These are phyloP conservation scores for Entelurus aequoreus DNA, from an alignment of 2,113 vertebrate species.

Conservation along the genomic window DNA sequence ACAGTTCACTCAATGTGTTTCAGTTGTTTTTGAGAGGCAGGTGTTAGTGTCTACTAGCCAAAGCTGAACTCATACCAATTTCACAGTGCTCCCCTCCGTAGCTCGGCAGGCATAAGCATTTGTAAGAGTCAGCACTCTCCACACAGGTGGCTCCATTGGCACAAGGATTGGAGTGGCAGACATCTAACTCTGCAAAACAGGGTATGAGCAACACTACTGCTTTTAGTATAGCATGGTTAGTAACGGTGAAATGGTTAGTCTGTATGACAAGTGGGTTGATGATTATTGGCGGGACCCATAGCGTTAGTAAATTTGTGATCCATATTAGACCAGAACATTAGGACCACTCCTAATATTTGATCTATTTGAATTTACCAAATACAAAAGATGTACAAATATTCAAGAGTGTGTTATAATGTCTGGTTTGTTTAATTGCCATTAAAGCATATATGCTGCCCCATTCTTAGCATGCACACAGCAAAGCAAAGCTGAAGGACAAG, in stretches of 20 bases:
- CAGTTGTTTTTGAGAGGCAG: slow-evolving; percentile 39
- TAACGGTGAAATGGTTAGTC: neutral
- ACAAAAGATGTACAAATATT: slow-evolving; percentile 7
- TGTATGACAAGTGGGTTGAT: neutral
- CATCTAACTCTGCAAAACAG: slow-evolving; percentile 96
- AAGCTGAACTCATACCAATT: slow-evolving; percentile 92
- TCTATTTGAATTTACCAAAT: neutral
- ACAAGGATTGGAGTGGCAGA: slow-evolving; percentile 93
- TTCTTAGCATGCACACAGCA: slow-evolving; percentile 53
- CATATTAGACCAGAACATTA: slow-evolving; percentile 14
- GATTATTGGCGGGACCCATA: slow-evolving; percentile 16
- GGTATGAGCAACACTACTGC: slow-evolving; percentile 54
- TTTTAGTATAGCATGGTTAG: slow-evolving; percentile 12
- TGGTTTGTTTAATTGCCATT: slow-evolving; percentile 17
- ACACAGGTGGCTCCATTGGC: slow-evolving; percentile 96
- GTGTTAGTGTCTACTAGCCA: slow-evolving; percentile 86
- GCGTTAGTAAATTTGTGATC: slow-evolving; percentile 47
- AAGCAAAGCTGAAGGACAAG: slow-evolving; percentile 49
- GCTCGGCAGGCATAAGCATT: slow-evolving; percentile 99
- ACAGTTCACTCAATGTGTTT: no score
- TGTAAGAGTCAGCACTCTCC: slow-evolving; percentile 88
- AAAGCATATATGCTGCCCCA: slow-evolving; percentile 16
- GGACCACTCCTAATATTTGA: neutral
- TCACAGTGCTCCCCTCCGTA: slow-evolving; percentile 95
- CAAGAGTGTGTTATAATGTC: slow-evolving; percentile 20